Conservation (phyloP, 2,888 invertebrate species). For the Balanococcus diminutus region DNA sequence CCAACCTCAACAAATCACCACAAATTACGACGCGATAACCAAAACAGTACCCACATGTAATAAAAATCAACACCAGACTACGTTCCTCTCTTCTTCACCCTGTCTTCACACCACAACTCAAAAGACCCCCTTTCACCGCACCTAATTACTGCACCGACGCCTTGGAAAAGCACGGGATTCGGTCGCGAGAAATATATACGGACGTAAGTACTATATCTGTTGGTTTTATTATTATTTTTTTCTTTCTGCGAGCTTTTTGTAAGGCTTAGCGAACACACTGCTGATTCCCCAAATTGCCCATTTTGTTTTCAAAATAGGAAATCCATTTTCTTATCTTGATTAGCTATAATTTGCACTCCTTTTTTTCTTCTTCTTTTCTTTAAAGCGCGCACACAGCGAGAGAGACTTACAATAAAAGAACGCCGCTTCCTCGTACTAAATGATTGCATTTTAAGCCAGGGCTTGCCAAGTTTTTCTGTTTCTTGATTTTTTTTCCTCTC, state of each 20-base stretch:
- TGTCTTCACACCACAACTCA: not conserved
- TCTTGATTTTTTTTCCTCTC: not conserved
- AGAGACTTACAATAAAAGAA: constrained; percentile 25
- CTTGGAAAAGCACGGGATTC: not conserved
- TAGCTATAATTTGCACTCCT: constrained; percentile 54
- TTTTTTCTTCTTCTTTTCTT: constrained; percentile 16
- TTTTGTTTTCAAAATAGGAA: constrained; percentile 45
- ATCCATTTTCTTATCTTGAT: constrained; percentile 54
- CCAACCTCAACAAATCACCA: not conserved
- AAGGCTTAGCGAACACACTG: constrained; percentile 42
- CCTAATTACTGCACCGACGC: not conserved
- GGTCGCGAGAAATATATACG: not conserved
- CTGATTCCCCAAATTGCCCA: constrained; percentile 53
- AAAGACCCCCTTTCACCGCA: not conserved
- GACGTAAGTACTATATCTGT: not conserved
- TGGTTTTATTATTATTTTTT: constrained; percentile 16
- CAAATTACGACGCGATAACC: not conserved
- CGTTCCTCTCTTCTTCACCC: not conserved
- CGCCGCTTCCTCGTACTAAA: constrained; percentile 31
- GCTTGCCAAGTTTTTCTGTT: constrained; percentile 40
- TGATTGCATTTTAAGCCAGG: constrained; percentile 37
- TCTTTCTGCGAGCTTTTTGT: constrained; percentile 1
- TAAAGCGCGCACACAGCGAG: not conserved
- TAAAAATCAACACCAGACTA: not conserved
- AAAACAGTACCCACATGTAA: not conserved